These are phyloP conservation scores for Vulpes lagopus DNA, from an alignment of 2,113 vertebrate genomes.

Conservation along the genomic window DNA sequence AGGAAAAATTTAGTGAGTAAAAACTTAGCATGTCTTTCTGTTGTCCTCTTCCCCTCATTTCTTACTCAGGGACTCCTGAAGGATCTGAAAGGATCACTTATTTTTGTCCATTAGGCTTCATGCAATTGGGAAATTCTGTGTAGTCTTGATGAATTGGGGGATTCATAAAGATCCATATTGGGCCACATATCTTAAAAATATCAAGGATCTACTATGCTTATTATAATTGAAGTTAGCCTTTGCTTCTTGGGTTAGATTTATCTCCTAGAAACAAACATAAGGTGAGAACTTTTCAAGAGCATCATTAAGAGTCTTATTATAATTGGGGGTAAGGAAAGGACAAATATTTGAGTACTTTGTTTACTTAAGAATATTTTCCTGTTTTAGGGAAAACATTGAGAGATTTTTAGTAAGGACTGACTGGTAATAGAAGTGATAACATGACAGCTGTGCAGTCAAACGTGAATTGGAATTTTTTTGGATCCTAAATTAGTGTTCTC, in stretches of 20 bases:
- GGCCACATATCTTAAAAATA: slow-evolving; percentile 17
- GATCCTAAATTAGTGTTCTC: background rate
- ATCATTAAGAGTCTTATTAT: background rate
- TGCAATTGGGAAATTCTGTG: background rate
- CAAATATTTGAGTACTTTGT: slow-evolving; percentile 44
- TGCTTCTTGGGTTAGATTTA: slow-evolving; percentile 21
- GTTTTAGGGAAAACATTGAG: background rate
- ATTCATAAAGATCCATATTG: slow-evolving; percentile 12
- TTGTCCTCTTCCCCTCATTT: background rate
- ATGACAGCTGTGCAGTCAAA: background rate
- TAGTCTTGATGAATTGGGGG: slow-evolving; percentile 1
- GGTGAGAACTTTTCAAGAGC: background rate
- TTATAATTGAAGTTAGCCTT: slow-evolving; percentile 50
- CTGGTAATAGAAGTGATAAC: background rate
- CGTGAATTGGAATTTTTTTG: background rate
- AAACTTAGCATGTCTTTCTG: slow-evolving; percentile 3
- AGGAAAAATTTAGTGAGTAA: slow-evolving; percentile 12
- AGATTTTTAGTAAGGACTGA: slow-evolving; percentile 28
- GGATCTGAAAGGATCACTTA: background rate
- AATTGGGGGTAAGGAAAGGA: background rate
- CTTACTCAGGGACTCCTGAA: background rate
- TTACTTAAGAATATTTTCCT: slow-evolving; percentile 46
- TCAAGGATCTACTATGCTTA: background rate
- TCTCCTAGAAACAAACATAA: slow-evolving; percentile 17
- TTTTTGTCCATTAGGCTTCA: slow-evolving; percentile 27